phyloP scores from a whole-genome alignment of 2,888 invertebrate species.

The Lysandra bellargus region DNA sequence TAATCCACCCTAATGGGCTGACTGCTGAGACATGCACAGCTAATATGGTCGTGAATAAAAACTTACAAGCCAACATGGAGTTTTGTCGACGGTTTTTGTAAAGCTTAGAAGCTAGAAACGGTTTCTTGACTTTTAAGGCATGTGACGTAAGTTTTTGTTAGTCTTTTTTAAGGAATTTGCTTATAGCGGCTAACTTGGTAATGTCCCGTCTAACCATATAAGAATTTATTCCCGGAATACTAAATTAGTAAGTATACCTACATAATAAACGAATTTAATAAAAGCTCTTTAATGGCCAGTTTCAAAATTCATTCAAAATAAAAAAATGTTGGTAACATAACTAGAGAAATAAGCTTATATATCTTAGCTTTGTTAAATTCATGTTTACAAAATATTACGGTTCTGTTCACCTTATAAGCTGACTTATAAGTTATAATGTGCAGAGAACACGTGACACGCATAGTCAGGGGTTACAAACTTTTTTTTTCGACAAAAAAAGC shows the following conservation, averaged over 20 bases:
- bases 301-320: not conserved
- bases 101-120: conserved; percentile 17
- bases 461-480: not conserved
- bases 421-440: not conserved
- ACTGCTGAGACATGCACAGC: conserved; percentile 65
- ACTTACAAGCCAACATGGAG: conserved; percentile 41
- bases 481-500: not conserved
- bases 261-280: no score
- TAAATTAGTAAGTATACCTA: no score
- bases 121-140: not conserved
- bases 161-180: not conserved
- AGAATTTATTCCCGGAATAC: no score
- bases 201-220: no score
- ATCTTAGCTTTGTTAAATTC: not conserved
- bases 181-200: not conserved
- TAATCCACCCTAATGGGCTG: conserved; percentile 70
- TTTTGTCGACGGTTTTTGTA: conserved; percentile 10
- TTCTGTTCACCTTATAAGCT: not conserved
- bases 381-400: conserved; percentile 2
- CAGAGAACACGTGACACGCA: conserved; percentile 9
- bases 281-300: no score
- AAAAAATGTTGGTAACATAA: not conserved
- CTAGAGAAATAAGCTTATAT: not conserved
- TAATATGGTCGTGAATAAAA: conserved; percentile 65
- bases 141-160: not conserved